A percentile compares a stretch with the other conserved stretches of the same genome.
Evolutionary conservation across 2,888 invertebrate species (phyloP).

Genomic region (Sarcophaga rosellei): DNA sequence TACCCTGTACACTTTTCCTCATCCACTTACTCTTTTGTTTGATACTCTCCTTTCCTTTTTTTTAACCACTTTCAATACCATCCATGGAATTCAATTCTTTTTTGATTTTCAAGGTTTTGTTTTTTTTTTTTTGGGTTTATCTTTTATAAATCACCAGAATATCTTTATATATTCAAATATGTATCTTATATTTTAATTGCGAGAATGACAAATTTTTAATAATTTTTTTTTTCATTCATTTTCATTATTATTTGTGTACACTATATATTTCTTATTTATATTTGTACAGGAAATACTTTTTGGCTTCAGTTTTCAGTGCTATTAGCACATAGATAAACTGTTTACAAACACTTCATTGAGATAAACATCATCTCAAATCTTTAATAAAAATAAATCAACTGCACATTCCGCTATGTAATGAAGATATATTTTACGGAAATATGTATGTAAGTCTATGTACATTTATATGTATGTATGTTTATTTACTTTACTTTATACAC

Average conservation of each 20-base stretch:
- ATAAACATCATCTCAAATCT: slow-evolving; percentile 41
- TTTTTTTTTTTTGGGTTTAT: neutral
- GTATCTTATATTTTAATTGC: no score
- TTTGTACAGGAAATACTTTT: slow-evolving; percentile 48
- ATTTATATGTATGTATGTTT: no score
- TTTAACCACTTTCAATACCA: slow-evolving; percentile 53
- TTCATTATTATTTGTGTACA: no score
- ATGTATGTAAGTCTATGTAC: no score
- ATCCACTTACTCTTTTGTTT: slow-evolving; percentile 39
- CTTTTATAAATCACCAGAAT: no score
- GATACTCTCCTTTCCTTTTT: neutral
- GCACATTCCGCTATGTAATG: slow-evolving; percentile 46
- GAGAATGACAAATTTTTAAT: neutral
- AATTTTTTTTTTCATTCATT: neutral
- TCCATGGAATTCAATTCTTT: slow-evolving; percentile 22
- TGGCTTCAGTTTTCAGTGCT: slow-evolving; percentile 4
- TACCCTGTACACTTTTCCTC: slow-evolving; percentile 18
- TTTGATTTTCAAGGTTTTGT: neutral
- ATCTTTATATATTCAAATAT: no score
- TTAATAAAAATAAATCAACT: slow-evolving; percentile 32
- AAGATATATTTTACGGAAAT: neutral
- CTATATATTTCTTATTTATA: neutral
- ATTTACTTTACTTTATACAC: slow-evolving; percentile 20
- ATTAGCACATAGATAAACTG: neutral
- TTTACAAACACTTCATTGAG: slow-evolving; percentile 43